Evolutionary conservation across 2,797 vertebrate genomes (phyloP), one percentile per base, ranked within the genome.

Genomic region (Ctenochaetus hawaiiensis): DNA sequence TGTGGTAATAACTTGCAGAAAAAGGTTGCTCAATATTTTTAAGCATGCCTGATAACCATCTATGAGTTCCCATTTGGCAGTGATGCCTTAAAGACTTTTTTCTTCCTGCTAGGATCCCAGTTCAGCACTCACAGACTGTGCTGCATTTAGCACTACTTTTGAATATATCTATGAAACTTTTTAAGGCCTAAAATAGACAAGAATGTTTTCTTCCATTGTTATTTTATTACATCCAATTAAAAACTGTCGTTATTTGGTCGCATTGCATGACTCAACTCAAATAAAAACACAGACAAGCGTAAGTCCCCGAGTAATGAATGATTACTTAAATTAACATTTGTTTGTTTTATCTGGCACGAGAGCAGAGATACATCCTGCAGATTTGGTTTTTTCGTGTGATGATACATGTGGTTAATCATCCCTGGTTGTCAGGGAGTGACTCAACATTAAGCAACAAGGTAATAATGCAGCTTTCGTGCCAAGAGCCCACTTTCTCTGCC

Each of bases 381-480:
- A 69, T 75, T 52, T 60, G 10, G 4, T 22, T 75, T 64, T 75
- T 64, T 48, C 65, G 56, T 80, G 65, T 22, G 13, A 18, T 62
- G 39, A 43, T 45, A 34, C 72, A 76, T 72, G 49, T 16, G 41
- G 52, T 61, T 70, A 77, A 82, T 72, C 57, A 51, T 67, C 9
- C 16, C 3, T 57, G 75, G 59, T 60, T 68, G 43, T 80, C 73
- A 71, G 66, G 45, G 30, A 74, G 72, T 83, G 82, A 87, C 63
- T 85, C 70, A 84, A 53, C 30, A 45, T 62, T 69, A 59, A 81
- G 66, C 48, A 77, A 77, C 75, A 82, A 81, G 52, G 69, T 84
- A 83, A 72, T 57, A 57, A 75, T 17, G 44, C 39, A 66, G 56
- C 70, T 53, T 85, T 80, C 53, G 52, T 91, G 87, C 83, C 85